Base-by-base conservation (phyloP, 2,797 vertebrate genomes). In the Galago senegalensis region DNA sequence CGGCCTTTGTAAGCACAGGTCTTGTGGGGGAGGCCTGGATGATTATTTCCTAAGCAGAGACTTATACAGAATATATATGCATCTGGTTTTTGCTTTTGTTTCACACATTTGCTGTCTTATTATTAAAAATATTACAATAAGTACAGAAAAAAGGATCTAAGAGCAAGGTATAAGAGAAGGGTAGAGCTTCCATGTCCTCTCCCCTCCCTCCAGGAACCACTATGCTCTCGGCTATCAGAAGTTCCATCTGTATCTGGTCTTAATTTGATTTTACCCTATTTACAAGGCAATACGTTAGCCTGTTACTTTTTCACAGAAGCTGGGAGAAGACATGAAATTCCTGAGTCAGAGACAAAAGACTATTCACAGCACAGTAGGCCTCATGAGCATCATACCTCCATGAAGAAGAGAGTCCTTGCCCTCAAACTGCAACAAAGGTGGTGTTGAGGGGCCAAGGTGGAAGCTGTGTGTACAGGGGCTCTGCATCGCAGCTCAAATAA, bases 221-320 rank as follows among this genome's bases (percentile, higher is more conserved):
- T 46, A 31, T 0, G 8, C 20, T 27, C 49, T 76, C 8, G 5
- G 27, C 73, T 75, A 17, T 17, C 16, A 17, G 72, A 46, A 29
- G 25, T 25, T 46, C 72, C n/a, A 80, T 29, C 58, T 92, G 34
- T 10, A 13, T 80, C 73, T 27, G 27, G 40, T 69, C 60, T 70
- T 40, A 20, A 89, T 69, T 84, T 43, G 63, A 58, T n/a, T 29
- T 79, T 60, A 63, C 12, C 40, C 49, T 56, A 20, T 17, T 80
- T 34, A 25, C 10, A 75, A 65, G 63, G 31, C 20, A 40, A 67
- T 49, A 81, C 84, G 60, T 73, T 49, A 37, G 60, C 34, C 53
- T 37, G 43, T 17, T 37, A 56, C 75, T 46, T 29, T 75, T 84
- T 94, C 92, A 43, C 10, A 46, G 83, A 96, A 81, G 43, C 69